Evolutionary conservation across 2,113 vertebrate genomes (phyloP).

Genomic region (Larimichthys crocea): DNA sequence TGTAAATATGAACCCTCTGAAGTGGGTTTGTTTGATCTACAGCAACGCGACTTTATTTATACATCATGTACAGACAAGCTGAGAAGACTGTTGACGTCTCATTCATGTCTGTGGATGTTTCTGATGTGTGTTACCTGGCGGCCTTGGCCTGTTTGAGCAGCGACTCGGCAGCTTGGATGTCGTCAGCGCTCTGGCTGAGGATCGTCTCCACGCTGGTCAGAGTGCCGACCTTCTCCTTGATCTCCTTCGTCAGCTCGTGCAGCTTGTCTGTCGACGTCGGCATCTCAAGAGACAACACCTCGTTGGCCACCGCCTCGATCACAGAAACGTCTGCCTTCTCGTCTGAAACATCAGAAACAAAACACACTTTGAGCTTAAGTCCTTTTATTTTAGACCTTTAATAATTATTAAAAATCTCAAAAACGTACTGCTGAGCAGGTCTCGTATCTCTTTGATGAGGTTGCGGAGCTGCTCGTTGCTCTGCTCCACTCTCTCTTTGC

Average conservation of each 20-base stretch:
- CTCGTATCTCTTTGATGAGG: slow-evolving; percentile 94
- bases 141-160: slow-evolving; percentile 89
- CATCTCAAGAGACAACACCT: slow-evolving; percentile 95
- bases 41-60: neutral
- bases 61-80: neutral
- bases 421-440: slow-evolving; percentile 92
- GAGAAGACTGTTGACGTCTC: neutral
- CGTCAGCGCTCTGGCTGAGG: slow-evolving; percentile 89
- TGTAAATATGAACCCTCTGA: neutral
- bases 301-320: slow-evolving; percentile 93
- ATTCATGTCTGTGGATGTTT: too few relatives aligned
- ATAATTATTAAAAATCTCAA: neutral
- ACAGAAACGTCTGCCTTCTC: slow-evolving; percentile 90
- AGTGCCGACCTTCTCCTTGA: slow-evolving; percentile 89
- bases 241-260: slow-evolving; percentile 90
- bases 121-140: slow-evolving; percentile 81
- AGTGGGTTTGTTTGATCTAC: neutral
- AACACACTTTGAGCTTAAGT: neutral
- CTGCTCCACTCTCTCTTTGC: slow-evolving; percentile 90
- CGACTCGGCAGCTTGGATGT: slow-evolving; percentile 87
- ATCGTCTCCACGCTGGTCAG: slow-evolving; percentile 93
- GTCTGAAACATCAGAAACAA: slow-evolving; percentile 76
- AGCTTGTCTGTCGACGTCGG: slow-evolving; percentile 90
- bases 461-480: slow-evolving; percentile 93
- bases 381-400: neutral